Conservation (phyloP, 2,113 vertebrate species). For the Plecotus auritus region DNA sequence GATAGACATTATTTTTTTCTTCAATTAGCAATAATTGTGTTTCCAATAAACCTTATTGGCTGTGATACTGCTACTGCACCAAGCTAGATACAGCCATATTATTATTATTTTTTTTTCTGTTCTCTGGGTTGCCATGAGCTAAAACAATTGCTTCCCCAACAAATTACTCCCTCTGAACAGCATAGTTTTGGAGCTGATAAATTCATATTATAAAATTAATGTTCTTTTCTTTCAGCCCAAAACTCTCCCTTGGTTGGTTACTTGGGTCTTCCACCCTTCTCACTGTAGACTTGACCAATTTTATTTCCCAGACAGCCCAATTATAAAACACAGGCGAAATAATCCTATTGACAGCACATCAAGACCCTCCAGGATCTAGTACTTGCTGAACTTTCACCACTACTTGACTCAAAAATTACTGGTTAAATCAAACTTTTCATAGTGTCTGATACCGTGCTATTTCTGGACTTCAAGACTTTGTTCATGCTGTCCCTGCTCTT, state of each 20-base stretch:
- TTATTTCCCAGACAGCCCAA: background rate
- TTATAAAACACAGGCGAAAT: background rate
- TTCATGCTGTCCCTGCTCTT: background rate
- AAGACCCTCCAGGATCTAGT: background rate
- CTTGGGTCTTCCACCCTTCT: background rate
- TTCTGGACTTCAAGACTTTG: background rate
- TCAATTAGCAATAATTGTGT: background rate
- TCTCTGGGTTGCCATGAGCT: background rate
- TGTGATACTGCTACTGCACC: background rate
- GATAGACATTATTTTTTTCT: background rate
- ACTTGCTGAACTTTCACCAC: background rate
- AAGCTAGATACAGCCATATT: background rate
- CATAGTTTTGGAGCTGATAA: background rate
- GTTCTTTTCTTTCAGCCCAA: background rate
- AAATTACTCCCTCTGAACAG: background rate
- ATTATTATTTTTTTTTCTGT: background rate
- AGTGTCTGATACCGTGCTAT: background rate
- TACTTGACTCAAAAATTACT: background rate
- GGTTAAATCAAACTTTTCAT: background rate
- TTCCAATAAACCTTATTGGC: background rate
- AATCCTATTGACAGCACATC: background rate
- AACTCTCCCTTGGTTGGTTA: background rate
- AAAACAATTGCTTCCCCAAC: background rate
- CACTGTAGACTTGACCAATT: background rate
- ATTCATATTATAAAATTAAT: background rate